These are phyloP conservation scores for Brachionus koreanus DNA, from an alignment of 1,140 invertebrate species.

Conservation along the genomic window DNA sequence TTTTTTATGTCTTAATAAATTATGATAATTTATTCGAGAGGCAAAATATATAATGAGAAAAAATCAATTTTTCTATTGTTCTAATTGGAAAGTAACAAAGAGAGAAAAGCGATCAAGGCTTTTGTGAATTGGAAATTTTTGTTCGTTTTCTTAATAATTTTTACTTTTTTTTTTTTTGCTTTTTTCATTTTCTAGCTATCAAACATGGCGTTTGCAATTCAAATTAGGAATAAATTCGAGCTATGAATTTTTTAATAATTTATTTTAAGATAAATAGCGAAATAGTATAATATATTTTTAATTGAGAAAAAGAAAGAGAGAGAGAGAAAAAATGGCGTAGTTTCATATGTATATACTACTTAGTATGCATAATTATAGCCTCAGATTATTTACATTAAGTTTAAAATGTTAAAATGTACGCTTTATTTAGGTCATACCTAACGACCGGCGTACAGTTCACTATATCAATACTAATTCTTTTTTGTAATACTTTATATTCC, in stretches of 20 bases:
- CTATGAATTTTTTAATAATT: constrained; percentile 7
- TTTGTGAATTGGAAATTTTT: no score
- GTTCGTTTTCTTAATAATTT: not conserved
- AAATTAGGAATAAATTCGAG: constrained; percentile 8
- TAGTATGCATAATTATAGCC: not conserved
- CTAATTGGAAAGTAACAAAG: not conserved
- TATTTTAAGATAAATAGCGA: not conserved
- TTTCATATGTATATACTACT: not conserved
- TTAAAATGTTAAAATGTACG: not conserved
- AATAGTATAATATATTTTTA: not conserved
- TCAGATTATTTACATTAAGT: not conserved
- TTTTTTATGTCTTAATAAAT: not conserved
- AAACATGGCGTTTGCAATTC: constrained; percentile 24
- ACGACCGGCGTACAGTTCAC: no score
- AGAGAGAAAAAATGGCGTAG: not conserved
- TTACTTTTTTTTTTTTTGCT: not conserved
- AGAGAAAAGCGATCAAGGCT: not conserved
- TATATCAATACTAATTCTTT: no score
- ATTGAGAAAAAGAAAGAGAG: no score
- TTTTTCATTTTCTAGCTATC: not conserved
- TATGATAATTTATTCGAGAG: constrained; percentile 26
- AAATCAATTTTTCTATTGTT: constrained; percentile 23
- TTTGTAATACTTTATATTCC: no score
- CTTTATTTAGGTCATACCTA: not conserved
- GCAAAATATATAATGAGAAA: not conserved